Conservation (phyloP, 1,140 invertebrate species). For the Orius insidiosus region DNA sequence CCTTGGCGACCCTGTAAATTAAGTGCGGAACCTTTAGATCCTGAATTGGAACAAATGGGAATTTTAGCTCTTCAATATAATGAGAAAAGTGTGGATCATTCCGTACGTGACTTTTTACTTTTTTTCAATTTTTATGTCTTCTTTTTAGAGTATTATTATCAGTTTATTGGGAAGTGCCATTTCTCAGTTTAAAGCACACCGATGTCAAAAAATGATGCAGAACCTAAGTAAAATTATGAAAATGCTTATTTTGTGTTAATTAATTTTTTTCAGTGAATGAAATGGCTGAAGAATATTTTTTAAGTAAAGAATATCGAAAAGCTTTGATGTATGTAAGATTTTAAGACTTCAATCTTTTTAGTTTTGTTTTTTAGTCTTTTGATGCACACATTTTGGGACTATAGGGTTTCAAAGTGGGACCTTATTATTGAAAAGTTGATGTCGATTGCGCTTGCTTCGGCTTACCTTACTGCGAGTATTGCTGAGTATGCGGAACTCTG, state of each 20-base stretch:
- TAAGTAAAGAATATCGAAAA: slow-evolving; percentile 74
- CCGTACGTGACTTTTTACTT: slow-evolving; percentile 30
- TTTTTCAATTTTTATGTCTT: slow-evolving; percentile 18
- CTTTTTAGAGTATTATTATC: slow-evolving; percentile 56
- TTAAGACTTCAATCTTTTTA: no score
- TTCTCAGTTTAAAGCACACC: slow-evolving; percentile 81
- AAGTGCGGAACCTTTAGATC: slow-evolving; percentile 64
- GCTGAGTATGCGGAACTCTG: slow-evolving; percentile 72
- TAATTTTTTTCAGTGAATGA: slow-evolving; percentile 48
- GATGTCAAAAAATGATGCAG: slow-evolving; percentile 77
- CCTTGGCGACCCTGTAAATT: slow-evolving; percentile 76
- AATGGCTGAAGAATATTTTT: slow-evolving; percentile 91
- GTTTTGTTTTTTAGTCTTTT: slow-evolving; percentile 42
- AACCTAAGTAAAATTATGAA: slow-evolving; percentile 45
- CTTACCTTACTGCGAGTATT: slow-evolving; percentile 73
- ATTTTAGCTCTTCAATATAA: slow-evolving; percentile 64
- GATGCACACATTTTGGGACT: slow-evolving; percentile 80
- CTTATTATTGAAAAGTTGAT: slow-evolving; percentile 63
- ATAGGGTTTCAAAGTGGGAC: slow-evolving; percentile 77
- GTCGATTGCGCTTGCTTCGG: slow-evolving; percentile 64
- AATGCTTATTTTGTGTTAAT: no score
- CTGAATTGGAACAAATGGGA: slow-evolving; percentile 56
- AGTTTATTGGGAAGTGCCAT: slow-evolving; percentile 73
- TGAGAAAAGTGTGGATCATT: slow-evolving; percentile 69
- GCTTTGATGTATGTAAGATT: slow-evolving; percentile 60